A percentile compares a stretch with the other conserved stretches of the same genome.
These are phyloP conservation scores for Psittacula cyanocephala DNA, from an alignment of 2,113 vertebrate genomes.

Conservation along the genomic window DNA sequence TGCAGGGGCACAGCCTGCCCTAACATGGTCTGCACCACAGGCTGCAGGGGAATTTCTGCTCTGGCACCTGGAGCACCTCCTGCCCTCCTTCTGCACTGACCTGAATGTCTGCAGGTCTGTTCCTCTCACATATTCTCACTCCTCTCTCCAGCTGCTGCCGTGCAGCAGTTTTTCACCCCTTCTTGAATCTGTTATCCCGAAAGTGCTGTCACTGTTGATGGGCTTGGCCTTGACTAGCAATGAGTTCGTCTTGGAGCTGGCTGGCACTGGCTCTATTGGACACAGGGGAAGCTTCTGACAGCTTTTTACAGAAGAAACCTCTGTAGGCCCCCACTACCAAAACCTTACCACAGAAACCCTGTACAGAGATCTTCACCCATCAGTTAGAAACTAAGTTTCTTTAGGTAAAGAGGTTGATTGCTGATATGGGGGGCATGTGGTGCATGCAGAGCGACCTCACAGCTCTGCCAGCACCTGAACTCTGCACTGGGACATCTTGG, in stretches of 20 bases:
- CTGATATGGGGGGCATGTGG: not conserved
- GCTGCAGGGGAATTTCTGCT: not conserved
- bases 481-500: not conserved
- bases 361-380: not conserved
- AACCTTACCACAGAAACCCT: not conserved
- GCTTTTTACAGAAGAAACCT: not conserved
- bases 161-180: not conserved
- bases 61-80: not conserved
- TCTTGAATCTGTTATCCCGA: not conserved
- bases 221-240: not conserved
- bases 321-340: not conserved
- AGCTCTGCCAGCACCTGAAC: not conserved
- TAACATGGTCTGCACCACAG: not conserved
- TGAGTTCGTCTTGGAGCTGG: not conserved
- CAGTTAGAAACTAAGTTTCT: not conserved
- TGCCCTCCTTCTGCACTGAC: not conserved
- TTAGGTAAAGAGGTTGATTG: not conserved
- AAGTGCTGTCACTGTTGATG: not conserved
- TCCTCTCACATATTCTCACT: not conserved
- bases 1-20: not conserved
- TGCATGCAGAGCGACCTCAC: not conserved
- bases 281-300: not conserved
- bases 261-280: not conserved
- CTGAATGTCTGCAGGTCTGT: not conserved
- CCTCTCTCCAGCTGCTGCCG: not conserved